Conservation (phyloP, 2,113 vertebrate species). For the Microtus richardsoni region DNA sequence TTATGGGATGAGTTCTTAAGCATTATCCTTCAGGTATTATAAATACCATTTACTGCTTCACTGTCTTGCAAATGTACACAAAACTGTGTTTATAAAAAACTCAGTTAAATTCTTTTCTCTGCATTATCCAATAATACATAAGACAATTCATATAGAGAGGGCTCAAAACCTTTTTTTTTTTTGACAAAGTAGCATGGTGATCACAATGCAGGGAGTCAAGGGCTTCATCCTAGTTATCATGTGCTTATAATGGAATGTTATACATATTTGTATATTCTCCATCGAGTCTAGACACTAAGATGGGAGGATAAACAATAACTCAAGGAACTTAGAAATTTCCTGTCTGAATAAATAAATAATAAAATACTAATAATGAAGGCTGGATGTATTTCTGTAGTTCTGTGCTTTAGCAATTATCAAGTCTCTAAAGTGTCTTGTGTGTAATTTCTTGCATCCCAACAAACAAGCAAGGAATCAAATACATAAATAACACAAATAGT, state of each 20-base stretch:
- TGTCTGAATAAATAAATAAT: neutral
- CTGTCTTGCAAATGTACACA: neutral
- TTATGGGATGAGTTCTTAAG: neutral
- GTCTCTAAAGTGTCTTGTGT: neutral
- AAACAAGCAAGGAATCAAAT: neutral
- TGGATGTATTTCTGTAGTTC: neutral
- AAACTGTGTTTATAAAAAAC: neutral
- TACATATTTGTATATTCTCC: neutral
- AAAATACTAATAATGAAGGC: neutral
- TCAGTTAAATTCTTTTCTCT: neutral
- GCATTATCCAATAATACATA: neutral
- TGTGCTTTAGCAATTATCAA: too few species aligned
- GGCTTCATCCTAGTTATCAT: neutral
- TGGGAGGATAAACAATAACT: neutral
- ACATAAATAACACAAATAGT: neutral
- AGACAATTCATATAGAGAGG: neutral
- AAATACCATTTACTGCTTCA: neutral
- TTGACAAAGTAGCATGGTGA: neutral
- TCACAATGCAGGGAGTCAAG: neutral
- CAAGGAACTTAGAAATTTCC: neutral
- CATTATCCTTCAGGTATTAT: neutral
- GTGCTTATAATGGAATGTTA: neutral
- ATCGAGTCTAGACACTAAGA: neutral
- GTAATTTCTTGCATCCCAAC: neutral
- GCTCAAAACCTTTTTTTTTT: neutral